Conservation (phyloP, 2,797 vertebrate species). For the Peromyscus nudipes region DNA sequence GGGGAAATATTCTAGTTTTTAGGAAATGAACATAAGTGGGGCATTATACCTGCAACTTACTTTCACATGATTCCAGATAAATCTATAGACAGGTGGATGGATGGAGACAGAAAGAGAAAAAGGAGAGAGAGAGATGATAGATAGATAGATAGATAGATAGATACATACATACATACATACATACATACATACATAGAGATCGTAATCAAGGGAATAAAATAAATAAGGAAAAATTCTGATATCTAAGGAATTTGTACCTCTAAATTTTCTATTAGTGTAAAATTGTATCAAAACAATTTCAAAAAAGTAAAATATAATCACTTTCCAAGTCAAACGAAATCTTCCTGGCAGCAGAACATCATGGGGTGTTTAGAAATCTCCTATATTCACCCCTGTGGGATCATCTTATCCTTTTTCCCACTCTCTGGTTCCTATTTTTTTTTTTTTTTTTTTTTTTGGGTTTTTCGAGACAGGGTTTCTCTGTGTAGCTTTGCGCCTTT, state of each 20-base stretch:
- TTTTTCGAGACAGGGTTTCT: no score
- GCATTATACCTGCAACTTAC: background rate
- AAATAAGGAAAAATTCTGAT: background rate
- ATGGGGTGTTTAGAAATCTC: background rate
- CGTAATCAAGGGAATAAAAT: background rate
- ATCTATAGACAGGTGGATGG: background rate
- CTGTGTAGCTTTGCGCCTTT: no score
- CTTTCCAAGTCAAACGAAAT: conserved; percentile 49
- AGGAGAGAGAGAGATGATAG: background rate
- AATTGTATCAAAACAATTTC: conserved; percentile 20
- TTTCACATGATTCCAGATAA: conserved; percentile 28
- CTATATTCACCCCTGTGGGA: no score
- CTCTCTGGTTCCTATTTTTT: no score
- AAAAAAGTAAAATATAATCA: background rate
- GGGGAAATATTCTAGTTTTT: background rate
- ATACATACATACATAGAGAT: background rate
- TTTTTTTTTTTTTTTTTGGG: no score
- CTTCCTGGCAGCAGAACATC: background rate
- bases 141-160: background rate
- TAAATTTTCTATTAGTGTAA: conserved; percentile 44
- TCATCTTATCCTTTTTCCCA: background rate
- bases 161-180: no score
- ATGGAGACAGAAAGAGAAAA: background rate
- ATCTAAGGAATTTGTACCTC: background rate
- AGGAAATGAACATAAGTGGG: background rate